phyloP scores from a whole-genome alignment of 1,140 invertebrate species.

The Eurosta solidaginis region DNA sequence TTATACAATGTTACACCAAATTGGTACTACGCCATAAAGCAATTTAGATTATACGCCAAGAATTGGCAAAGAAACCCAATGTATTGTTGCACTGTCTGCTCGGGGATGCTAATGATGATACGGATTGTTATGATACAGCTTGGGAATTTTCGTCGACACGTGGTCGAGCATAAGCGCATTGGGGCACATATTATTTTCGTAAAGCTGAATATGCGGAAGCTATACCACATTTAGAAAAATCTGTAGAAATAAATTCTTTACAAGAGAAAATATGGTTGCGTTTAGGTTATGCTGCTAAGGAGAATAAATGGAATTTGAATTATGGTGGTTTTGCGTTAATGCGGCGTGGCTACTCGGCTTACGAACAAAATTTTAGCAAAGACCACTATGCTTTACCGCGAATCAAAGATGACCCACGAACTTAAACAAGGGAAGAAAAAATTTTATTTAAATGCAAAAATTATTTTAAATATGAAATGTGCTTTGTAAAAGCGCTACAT shows the following conservation, averaged over 20 bases:
- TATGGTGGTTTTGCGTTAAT: no score
- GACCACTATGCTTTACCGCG: no score
- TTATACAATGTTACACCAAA: constrained; percentile 86
- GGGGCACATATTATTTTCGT: constrained; percentile 77
- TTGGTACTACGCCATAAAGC: constrained; percentile 86
- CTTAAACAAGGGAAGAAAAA: no score
- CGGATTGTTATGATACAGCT: constrained; percentile 84
- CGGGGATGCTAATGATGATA: constrained; percentile 74
- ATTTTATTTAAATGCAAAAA: no score
- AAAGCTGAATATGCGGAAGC: constrained; percentile 77
- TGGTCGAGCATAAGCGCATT: constrained; percentile 81
- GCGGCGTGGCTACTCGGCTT: no score
- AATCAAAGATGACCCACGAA: no score
- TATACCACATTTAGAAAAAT: constrained; percentile 78
- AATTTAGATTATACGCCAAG: constrained; percentile 82
- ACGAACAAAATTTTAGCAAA: no score
- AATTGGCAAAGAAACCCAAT: constrained; percentile 79
- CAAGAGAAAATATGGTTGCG: constrained; percentile 84
- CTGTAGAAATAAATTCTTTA: constrained; percentile 82
- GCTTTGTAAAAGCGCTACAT: no score
- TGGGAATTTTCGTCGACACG: constrained; percentile 87
- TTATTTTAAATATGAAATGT: no score
- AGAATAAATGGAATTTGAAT: no score
- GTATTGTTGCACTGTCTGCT: constrained; percentile 88
- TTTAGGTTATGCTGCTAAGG: constrained; percentile 83